phyloP scores from a whole-genome alignment of 2,797 vertebrate genomes.

The Agapornis canus region DNA sequence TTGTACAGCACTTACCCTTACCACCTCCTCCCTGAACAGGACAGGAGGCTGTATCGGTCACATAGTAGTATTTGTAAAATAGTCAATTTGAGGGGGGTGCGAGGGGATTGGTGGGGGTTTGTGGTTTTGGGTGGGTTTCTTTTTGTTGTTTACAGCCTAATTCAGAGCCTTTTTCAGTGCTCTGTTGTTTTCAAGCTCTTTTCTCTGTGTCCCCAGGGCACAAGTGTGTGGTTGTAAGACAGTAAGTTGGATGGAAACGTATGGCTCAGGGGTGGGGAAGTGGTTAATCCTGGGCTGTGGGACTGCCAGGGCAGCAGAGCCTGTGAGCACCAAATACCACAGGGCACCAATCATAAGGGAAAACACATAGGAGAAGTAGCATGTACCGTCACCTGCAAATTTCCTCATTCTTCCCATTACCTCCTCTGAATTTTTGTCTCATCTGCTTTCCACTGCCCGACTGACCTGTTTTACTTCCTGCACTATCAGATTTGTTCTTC shows the following conservation, averaged over 20 bases:
- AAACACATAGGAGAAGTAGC: rapidly evolving
- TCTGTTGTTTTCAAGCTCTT: not conserved
- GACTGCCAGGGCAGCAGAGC: not conserved
- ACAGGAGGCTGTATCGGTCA: not conserved
- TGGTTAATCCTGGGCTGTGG: rapidly evolving
- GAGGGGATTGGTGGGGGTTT: not conserved
- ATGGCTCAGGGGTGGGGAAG: not conserved
- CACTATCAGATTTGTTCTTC: rapidly evolving
- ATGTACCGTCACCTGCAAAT: not conserved
- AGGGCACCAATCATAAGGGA: not conserved
- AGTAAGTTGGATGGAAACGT: not conserved
- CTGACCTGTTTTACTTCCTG: not conserved
- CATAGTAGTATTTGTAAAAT: rapidly evolving
- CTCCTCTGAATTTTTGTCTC: not conserved
- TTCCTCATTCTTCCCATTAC: rapidly evolving
- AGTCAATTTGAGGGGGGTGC: not conserved
- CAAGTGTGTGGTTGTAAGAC: not conserved
- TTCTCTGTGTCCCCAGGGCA: rapidly evolving
- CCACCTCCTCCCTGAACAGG: not conserved
- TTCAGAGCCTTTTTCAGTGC: not conserved
- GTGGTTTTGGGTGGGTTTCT: not conserved
- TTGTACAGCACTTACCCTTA: not conserved
- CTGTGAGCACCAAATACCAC: not conserved
- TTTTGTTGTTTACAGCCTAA: not conserved
- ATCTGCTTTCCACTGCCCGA: rapidly evolving